These are phyloP conservation scores for Chydorus sphaericus DNA, from an alignment of 2,888 invertebrate species.

Conservation along the genomic window DNA sequence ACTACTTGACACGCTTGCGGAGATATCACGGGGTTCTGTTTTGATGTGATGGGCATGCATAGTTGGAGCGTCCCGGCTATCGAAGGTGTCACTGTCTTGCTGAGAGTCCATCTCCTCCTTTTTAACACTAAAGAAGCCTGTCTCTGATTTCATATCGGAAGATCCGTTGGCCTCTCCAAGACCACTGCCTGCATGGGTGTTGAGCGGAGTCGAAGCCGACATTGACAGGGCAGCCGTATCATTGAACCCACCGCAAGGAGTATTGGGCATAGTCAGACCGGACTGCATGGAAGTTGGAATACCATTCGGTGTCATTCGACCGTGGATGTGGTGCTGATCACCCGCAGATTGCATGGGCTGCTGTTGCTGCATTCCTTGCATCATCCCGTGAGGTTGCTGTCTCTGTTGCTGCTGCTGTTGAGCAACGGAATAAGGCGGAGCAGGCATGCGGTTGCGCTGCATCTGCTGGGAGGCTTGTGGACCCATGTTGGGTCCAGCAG, in stretches of 20 bases:
- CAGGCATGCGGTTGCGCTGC: conserved; percentile 11
- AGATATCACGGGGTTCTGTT: neutral
- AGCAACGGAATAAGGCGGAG: conserved; percentile 14
- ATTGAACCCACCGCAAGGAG: neutral
- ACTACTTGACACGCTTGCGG: conserved; percentile 6
- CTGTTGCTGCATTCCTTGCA: conserved; percentile 19
- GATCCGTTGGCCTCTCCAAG: conserved; percentile 11
- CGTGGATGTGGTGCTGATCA: conserved; percentile 9
- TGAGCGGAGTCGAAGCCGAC: neutral
- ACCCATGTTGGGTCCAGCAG: conserved; percentile 20
- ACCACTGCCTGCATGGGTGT: neutral
- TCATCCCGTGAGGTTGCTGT: conserved; percentile 16
- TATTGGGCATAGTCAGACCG: neutral
- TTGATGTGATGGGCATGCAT: neutral
- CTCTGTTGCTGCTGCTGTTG: conserved; percentile 19
- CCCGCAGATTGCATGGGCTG: neutral
- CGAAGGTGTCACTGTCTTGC: conserved; percentile 1
- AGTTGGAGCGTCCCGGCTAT: neutral
- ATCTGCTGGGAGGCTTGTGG: conserved; percentile 14
- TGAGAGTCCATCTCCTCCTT: conserved; percentile 5
- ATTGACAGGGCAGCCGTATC: neutral
- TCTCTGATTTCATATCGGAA: conserved; percentile 14
- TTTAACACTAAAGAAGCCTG: conserved; percentile 6
- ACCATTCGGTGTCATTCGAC: conserved; percentile 7
- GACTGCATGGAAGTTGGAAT: neutral